phyloP scores from a whole-genome alignment of 1,140 invertebrate genomes.

The Marisa cornuarietis region DNA sequence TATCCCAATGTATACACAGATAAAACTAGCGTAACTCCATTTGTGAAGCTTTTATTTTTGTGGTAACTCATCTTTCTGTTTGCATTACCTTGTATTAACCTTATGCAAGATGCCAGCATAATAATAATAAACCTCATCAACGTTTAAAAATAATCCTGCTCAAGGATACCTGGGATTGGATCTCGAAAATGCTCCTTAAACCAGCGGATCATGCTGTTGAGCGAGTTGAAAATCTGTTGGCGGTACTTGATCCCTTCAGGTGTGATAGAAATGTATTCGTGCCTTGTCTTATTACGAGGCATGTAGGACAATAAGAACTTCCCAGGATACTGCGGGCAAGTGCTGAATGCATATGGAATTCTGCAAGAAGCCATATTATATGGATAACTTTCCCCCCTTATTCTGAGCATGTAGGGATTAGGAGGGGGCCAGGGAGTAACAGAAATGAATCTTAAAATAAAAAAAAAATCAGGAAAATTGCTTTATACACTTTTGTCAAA shows the following conservation, averaged over 20 bases:
- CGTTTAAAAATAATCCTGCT: not conserved
- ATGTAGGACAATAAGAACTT: constrained; percentile 96
- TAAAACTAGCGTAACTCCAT: not conserved
- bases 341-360: constrained; percentile 67
- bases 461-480: too few species aligned
- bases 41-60: not conserved
- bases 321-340: constrained; percentile 82
- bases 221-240: constrained; percentile 84
- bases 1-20: too few species aligned
- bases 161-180: constrained; percentile 74
- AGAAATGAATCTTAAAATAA: too few species aligned
- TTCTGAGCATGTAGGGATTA: too few species aligned
- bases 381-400: too few species aligned
- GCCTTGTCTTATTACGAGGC: constrained; percentile 81
- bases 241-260: constrained; percentile 94
- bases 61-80: too few species aligned
- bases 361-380: constrained; percentile 36
- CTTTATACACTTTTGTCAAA: too few species aligned
- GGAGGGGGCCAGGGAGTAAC: too few species aligned
- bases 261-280: constrained; percentile 91
- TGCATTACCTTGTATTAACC: not conserved
- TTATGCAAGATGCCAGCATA: not conserved
- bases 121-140: not conserved
- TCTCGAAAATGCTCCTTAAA: constrained; percentile 98
- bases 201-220: constrained; percentile 89